Percentiles rank a stretch among this genome's conserved stretches.
Conservation (phyloP, 1,140 invertebrate genomes). For the Drosophila burlai region DNA sequence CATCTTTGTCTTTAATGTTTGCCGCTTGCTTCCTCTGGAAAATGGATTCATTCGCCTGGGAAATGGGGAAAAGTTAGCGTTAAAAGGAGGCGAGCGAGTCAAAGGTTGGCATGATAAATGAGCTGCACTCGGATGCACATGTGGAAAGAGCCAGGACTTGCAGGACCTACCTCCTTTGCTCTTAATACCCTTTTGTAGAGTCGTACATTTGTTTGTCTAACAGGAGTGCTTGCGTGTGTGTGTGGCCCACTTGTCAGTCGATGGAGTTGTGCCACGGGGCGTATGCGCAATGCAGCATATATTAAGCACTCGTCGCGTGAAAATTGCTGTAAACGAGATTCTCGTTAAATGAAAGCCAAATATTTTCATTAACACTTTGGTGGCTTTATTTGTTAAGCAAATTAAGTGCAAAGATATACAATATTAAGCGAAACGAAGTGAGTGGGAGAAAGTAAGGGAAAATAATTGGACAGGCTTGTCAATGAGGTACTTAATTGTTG, state of each 20-base stretch:
- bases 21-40: not conserved
- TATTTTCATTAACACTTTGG: conserved; percentile 40
- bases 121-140: conserved; percentile 53
- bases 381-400: conserved; percentile 15
- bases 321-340: conserved; percentile 34
- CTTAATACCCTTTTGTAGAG: conserved; percentile 20
- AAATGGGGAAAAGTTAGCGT: conserved; percentile 19
- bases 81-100: conserved; percentile 8
- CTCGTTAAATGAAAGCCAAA: conserved; percentile 42
- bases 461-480: not conserved
- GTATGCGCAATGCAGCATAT: conserved; percentile 31
- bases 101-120: conserved; percentile 60
- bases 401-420: conserved; percentile 30
- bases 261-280: conserved; percentile 31
- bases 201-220: conserved; percentile 32
- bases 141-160: conserved; percentile 1
- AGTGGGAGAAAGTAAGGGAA: not conserved
- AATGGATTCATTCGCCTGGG: conserved; percentile 15
- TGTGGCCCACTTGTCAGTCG: conserved; percentile 16
- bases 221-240: not conserved
- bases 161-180: conserved; percentile 3
- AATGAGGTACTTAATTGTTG: not conserved
- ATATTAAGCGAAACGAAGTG: not conserved
- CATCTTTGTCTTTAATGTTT: conserved; percentile 23
- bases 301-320: conserved; percentile 16